Percentiles rank a stretch among this genome's conserved stretches.
Evolutionary conservation across 2,888 invertebrate genomes (phyloP).

Genomic region (Hipparchia sbordonii): DNA sequence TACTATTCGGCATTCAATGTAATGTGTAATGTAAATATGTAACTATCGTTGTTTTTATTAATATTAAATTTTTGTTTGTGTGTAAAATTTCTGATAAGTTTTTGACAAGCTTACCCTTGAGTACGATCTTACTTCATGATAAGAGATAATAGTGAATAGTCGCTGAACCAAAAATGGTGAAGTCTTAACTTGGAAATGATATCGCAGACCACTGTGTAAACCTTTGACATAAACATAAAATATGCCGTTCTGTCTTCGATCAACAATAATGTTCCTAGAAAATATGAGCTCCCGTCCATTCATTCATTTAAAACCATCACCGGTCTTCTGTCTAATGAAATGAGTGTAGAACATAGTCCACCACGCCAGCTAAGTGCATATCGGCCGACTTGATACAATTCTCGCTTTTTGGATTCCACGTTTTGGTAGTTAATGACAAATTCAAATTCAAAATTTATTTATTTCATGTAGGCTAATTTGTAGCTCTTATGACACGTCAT

Average conservation of each 20-base stretch:
- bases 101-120: constrained; percentile 7
- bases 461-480: too few species aligned
- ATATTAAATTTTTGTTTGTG: constrained; percentile 29
- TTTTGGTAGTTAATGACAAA: too few species aligned
- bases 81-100: constrained; percentile 19
- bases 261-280: too few species aligned
- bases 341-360: too few species aligned
- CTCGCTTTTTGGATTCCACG: too few species aligned
- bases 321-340: too few species aligned
- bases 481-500: too few species aligned
- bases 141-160: not conserved
- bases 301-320: too few species aligned
- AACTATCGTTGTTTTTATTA: constrained; percentile 22
- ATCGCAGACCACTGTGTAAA: not conserved
- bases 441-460: too few species aligned
- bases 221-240: not conserved
- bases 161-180: constrained; percentile 8
- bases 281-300: too few species aligned
- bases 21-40: constrained; percentile 17
- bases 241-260: not conserved
- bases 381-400: too few species aligned
- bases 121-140: not conserved
- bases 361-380: too few species aligned
- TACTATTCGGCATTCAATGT: constrained; percentile 20
- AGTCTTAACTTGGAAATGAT: not conserved